A percentile compares a stretch with the other conserved stretches of the same genome.
These are phyloP conservation scores for Plectus sambesii DNA, from an alignment of 1,140 invertebrate genomes.

Conservation along the genomic window DNA sequence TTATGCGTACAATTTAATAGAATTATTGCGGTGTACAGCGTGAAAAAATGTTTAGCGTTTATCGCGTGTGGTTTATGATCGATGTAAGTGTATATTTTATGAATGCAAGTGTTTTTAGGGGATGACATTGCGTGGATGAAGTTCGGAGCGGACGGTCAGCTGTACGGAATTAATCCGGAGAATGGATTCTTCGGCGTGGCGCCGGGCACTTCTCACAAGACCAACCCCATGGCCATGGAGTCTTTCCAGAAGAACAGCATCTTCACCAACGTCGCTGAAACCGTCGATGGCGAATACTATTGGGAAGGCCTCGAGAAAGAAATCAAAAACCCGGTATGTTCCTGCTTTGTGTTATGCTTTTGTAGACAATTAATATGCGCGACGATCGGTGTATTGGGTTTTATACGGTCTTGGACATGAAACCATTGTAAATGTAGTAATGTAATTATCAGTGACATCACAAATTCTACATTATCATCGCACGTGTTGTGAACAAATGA, in stretches of 20 bases:
- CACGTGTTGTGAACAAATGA: too few species aligned
- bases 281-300: constrained; percentile 65
- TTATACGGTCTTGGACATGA: too few species aligned
- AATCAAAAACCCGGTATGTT: constrained; percentile 32
- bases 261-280: constrained; percentile 91
- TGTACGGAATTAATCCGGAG: constrained; percentile 92
- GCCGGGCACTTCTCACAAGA: constrained; percentile 73
- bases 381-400: too few species aligned
- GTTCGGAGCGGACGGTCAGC: constrained; percentile 70
- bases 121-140: constrained; percentile 61
- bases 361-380: too few species aligned
- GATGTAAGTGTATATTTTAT: not conserved
- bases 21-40: too few species aligned
- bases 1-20: too few species aligned
- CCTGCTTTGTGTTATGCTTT: too few species aligned
- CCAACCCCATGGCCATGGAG: constrained; percentile 89
- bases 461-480: too few species aligned
- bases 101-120: constrained; percentile 11
- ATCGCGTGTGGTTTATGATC: too few species aligned
- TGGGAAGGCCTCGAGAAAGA: constrained; percentile 91
- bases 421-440: too few species aligned
- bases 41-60: too few species aligned
- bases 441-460: too few species aligned
- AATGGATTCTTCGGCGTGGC: constrained; percentile 97
- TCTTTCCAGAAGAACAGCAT: constrained; percentile 79